Evolutionary conservation across 2,888 invertebrate species (phyloP).

Genomic region (Tenodera sinensis): DNA sequence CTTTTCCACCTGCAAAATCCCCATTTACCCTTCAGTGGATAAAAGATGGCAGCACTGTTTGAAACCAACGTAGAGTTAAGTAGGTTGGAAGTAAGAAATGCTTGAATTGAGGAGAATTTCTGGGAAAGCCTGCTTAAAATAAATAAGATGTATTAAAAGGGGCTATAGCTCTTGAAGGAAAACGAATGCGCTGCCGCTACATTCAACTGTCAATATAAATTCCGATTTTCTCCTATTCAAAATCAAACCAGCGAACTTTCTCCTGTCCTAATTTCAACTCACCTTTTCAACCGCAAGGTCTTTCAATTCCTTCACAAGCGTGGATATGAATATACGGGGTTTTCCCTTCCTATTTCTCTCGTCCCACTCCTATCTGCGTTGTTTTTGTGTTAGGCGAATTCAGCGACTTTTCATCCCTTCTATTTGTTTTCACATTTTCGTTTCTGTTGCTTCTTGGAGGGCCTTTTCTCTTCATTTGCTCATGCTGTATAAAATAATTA

Average conservation of each 20-base stretch:
- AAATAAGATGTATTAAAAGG: not conserved
- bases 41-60: not conserved
- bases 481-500: slow-evolving; percentile 6
- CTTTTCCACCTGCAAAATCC: too few relatives aligned
- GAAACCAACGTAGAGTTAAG: not conserved
- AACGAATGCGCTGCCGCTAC: not conserved
- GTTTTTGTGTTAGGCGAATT: not conserved
- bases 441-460: not conserved
- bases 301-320: not conserved
- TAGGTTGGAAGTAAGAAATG: not conserved
- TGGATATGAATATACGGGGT: not conserved
- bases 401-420: not conserved
- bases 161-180: not conserved
- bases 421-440: not conserved
- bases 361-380: not conserved
- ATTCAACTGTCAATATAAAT: not conserved
- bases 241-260: not conserved
- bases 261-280: not conserved
- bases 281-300: not conserved
- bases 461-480: not conserved
- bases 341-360: not conserved
- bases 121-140: not conserved
- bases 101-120: not conserved
- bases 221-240: not conserved
- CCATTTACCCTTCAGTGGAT: not conserved